These are phyloP conservation scores for Platygyra sinensis DNA, from an alignment of 64 coral and sea anemone genomes.

Conservation along the genomic window DNA sequence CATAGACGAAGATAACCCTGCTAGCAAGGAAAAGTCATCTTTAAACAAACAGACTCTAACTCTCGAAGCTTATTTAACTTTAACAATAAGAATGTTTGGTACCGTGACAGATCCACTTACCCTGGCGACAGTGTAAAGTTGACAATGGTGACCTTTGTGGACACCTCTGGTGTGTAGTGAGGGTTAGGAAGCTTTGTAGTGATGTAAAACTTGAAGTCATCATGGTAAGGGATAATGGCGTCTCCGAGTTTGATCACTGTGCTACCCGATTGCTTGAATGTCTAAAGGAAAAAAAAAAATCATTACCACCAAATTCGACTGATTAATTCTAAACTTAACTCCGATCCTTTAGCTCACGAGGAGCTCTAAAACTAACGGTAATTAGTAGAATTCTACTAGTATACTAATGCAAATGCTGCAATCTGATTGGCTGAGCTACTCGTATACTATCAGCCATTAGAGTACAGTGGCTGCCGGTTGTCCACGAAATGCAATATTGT, in stretches of 20 bases:
- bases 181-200: constrained; percentile 98
- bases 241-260: constrained; percentile 99
- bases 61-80: too few species aligned
- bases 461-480: too few species aligned
- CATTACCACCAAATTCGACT: not conserved
- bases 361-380: too few species aligned
- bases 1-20: too few species aligned
- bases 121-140: constrained; percentile 97
- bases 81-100: not conserved
- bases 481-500: too few species aligned
- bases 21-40: too few species aligned
- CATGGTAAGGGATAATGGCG: constrained; percentile 98
- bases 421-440: too few species aligned
- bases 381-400: too few species aligned
- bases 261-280: constrained; percentile 97
- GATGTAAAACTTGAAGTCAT: constrained; percentile 99
- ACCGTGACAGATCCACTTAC: constrained; percentile 34
- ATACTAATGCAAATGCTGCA: too few species aligned
- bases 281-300: constrained; percentile 51
- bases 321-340: not conserved
- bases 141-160: constrained; percentile 95
- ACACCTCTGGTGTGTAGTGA: constrained; percentile 98
- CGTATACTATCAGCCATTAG: too few species aligned
- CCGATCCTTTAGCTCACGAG: too few species aligned
- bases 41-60: too few species aligned